Base-by-base conservation (phyloP, 2,888 invertebrate species). In the Aspidapion aeneum region DNA sequence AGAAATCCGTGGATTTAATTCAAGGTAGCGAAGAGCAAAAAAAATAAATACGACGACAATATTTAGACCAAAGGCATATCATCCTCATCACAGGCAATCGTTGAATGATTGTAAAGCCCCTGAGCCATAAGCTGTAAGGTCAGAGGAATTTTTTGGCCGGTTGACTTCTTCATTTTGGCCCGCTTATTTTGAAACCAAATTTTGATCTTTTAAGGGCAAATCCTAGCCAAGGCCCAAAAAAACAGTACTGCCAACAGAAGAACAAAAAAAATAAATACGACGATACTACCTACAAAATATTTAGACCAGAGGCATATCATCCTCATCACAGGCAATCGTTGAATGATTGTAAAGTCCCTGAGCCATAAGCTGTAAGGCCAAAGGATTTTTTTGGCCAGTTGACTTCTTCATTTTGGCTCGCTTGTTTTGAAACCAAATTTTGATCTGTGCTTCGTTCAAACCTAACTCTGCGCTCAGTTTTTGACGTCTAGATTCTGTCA, bases 121-220 rank as follows among this genome's bases (percentile, higher is more conserved):
- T 96, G 95, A 0, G 96, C 95, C 93, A 96, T 95, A 71, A 96
- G 84, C 75, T 95, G 94, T 62, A 94, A 77, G 0, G 96, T 96
- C 61, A 96, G 81, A 0, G 93, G 90, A 80, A 94, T 93, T 74
- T 91, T 88, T 71, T 90, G 89, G 0, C 94, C 94, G 0, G 88
- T 87, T 0, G 93, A 87, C 78, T 97, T 97, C 85, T 98, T 98
- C 79, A 96, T 91, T 82, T 97, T 97, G 68, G 98, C 98, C 17
- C 97, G 85, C 79, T 97, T 96, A 82, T 97, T 96, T 83, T 97
- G 94, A 83, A 96, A 95, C 96, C 95, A 96, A 79, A 96, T 96
- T 84, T 96, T 96, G 78, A 95, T 98, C 82, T 98, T n/a, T n/a
- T n/a, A n/a, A n/a, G n/a, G n/a, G n/a, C n/a, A n/a, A n/a, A n/a